Evolutionary conservation across 2,888 invertebrate species (phyloP), one percentile per base, ranked within the genome.

Genomic region (Neocrepidodera transversa): DNA sequence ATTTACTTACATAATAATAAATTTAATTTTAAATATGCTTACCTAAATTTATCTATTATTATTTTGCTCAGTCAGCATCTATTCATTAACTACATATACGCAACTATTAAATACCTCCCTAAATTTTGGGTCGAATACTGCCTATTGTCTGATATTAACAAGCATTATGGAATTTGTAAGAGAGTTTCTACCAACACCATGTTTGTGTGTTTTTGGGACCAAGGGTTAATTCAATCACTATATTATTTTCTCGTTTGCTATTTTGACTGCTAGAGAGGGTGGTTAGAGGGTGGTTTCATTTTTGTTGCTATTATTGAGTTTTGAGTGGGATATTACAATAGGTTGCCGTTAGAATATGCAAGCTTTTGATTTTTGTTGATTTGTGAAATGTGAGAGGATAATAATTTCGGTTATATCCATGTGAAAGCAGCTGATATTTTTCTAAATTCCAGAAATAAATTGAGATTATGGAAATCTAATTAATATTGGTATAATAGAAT

Each of bases 171-270:
- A 61, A 36, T 50, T 61, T 64, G 63, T 58, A 61, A 56, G 61
- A 53, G 20, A 55, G 47, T 52, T 53, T 49, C 52, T 54, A 49
- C 48, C 47, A 35, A 65, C 65, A 65, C 45, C 47, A 53, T 60
- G 58, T 65, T 65, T 65, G 56, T 58, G 53, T 59, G 61, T 63
- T 61, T 58, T 57, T 32, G 43, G 28, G 45, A 26, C 28, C n/a
- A n/a, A 30, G 56, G 61, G 63, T 69, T 69, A 74, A 73, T 72
- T 67, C 72, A 73, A 74, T 75, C 74, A 74, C 71, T 74, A 66
- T 64, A 74, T 75, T 75, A 75, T 75, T 72, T 72, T 68, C 70
- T 73, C 74, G 74, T 75, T 74, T 71, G 73, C 68, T 74, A 65
- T 74, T 74, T 74, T 73, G 73, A 73, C 71, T 71, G 72, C 59